A percentile compares a stretch with the other conserved stretches of the same genome.
Evolutionary conservation across 1,140 invertebrate species (phyloP).

Genomic region (Polypedilum vanderplanki): DNA sequence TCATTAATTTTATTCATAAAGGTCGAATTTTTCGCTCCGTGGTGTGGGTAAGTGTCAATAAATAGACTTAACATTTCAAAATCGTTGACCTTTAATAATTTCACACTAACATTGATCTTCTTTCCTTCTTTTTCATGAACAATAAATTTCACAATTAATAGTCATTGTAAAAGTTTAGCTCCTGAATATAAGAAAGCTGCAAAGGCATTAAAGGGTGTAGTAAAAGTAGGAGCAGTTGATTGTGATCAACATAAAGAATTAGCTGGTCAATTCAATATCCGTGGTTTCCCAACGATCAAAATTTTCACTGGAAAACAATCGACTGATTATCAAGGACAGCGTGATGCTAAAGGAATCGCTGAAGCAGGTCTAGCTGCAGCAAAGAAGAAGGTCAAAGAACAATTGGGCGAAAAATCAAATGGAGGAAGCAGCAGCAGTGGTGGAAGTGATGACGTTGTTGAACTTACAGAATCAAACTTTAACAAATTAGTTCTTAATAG

Average conservation of each 20-base stretch:
- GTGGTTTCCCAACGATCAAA: constrained; percentile 95
- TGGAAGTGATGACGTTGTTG: constrained; percentile 72
- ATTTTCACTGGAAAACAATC: constrained; percentile 89
- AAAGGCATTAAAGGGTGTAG: constrained; percentile 80
- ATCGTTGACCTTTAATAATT: no score
- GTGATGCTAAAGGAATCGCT: constrained; percentile 79
- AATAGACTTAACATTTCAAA: neutral
- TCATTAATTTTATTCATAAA: neutral
- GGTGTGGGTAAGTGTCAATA: neutral
- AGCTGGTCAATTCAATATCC: constrained; percentile 70
- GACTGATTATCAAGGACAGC: constrained; percentile 75
- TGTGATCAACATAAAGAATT: constrained; percentile 82
- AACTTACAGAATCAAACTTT: constrained; percentile 92
- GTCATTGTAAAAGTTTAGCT: constrained; percentile 73
- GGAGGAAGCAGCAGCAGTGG: constrained; percentile 35
- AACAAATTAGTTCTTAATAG: constrained; percentile 82
- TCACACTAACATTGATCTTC: neutral
- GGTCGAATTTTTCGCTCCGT: constrained; percentile 37
- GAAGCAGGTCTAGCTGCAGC: constrained; percentile 71
- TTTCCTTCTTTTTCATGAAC: neutral
- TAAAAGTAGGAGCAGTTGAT: constrained; percentile 91
- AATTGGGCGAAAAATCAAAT: constrained; percentile 55
- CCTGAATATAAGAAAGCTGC: constrained; percentile 87
- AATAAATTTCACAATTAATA: no score
- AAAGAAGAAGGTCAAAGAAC: constrained; percentile 59